Percentiles rank a stretch among this genome's conserved stretches.
Evolutionary conservation across 2,888 invertebrate genomes (phyloP).

Genomic region (Ormyrus nitidulus): DNA sequence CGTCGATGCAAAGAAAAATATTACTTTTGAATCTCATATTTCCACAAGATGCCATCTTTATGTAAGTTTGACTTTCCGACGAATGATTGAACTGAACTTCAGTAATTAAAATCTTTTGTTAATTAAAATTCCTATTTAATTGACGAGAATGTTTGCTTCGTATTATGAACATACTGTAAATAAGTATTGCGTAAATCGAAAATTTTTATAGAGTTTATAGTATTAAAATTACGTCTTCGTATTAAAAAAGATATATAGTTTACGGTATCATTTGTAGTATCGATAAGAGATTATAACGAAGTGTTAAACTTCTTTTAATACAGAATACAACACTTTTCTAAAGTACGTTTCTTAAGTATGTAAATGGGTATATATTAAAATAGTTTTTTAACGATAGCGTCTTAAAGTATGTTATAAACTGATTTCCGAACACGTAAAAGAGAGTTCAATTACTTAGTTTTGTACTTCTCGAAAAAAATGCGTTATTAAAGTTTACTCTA

Average conservation of each 20-base stretch:
- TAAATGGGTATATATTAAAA: slow-evolving; percentile 10
- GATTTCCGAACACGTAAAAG: neutral
- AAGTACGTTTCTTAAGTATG: slow-evolving; percentile 25
- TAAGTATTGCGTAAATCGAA: slow-evolving; percentile 47
- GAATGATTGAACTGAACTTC: no score
- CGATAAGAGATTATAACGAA: slow-evolving; percentile 9
- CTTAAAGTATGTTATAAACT: neutral
- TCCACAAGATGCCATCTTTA: no score
- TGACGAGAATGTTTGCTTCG: neutral
- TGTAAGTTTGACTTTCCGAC: no score
- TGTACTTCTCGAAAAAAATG: neutral
- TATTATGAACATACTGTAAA: slow-evolving; percentile 28
- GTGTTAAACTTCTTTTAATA: slow-evolving; percentile 34
- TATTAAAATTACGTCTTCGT: slow-evolving; percentile 26
- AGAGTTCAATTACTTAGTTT: no score
- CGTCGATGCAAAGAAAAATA: no score
- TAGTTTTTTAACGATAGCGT: slow-evolving; percentile 38
- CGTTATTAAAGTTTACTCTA: neutral
- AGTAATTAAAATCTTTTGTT: neutral
- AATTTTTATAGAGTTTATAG: slow-evolving; percentile 40
- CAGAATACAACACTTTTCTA: slow-evolving; percentile 31
- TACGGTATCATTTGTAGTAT: slow-evolving; percentile 35
- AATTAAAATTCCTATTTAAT: slow-evolving; percentile 11
- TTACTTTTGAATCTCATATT: no score
- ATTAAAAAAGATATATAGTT: slow-evolving; percentile 22